Evolutionary conservation across 2,888 invertebrate genomes (phyloP), one percentile per base, ranked within the genome.

Genomic region (Drosophila barbarae): DNA sequence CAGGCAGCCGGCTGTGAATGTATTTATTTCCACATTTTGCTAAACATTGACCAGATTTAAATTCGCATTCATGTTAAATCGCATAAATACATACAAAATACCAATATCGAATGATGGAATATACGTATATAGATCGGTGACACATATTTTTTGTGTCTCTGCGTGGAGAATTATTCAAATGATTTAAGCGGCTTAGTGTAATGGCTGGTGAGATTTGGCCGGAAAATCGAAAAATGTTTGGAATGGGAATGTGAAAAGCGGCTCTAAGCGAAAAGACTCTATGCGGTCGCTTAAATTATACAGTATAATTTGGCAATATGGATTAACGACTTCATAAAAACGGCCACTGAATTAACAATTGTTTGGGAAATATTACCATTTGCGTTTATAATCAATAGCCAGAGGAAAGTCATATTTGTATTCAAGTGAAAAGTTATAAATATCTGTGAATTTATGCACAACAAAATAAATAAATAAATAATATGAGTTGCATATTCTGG

Each of bases 171-270:
- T 69, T 72, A 53, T 74, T 72, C 69, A 71, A 53, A 66, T 82
- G 84, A 77, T 80, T 84, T 83, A 83, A 83, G 80, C 84, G 72
- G 80, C 85, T 81, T 81, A 85, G 70, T 69, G 71, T 75, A 83
- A 80, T 78, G 70, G 65, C 72, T 64, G 69, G 44, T 30, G 68
- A 67, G 67, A 63, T 68, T 58, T 26, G 42, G 28, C 36, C 15
- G 10, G 65, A 69, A 47, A 46, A 30, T 12, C 30, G 30, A 44
- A 15, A 44, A 15, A 28, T 3, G n/a, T 42, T 49, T 39, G 57
- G 13, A 21, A 12, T 10, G 26, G 38, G n/a, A 21, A 44, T 4
- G 46, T 18, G 28, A 44, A 53, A 41, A 57, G 34, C 52, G 18
- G 61, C 15, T 69, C 60, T 35, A 54, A 54, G 63, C 51, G 54